Conservation (phyloP, 2,888 invertebrate genomes). For the Brenthis ino region DNA sequence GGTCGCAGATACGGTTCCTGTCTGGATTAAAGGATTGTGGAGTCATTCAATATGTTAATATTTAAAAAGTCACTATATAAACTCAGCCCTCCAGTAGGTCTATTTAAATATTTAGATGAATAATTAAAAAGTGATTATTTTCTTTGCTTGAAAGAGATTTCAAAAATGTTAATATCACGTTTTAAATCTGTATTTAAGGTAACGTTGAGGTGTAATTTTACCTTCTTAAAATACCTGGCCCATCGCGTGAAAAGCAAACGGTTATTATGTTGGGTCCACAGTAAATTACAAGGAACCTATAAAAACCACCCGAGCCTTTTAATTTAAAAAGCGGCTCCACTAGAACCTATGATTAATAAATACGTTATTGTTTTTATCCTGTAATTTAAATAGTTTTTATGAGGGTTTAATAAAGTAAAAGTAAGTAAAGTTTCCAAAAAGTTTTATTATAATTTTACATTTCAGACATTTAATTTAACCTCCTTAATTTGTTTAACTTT, state of each 20-base stretch:
- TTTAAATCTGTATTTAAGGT: constrained; percentile 6
- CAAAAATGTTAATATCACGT: background rate
- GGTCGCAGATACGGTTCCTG: too few species aligned
- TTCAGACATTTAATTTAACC: too few species aligned
- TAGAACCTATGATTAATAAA: constrained; percentile 20
- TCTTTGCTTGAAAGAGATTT: background rate
- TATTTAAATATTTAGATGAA: too few species aligned
- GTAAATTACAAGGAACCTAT: constrained; percentile 22
- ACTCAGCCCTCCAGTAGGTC: too few species aligned
- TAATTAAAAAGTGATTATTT: too few species aligned
- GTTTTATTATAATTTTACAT: too few species aligned
- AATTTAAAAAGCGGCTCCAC: constrained; percentile 23
- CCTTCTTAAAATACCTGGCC: constrained; percentile 6
- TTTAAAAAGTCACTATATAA: too few species aligned
- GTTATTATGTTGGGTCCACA: constrained; percentile 24
- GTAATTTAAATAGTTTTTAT: background rate
- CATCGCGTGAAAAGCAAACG: constrained; percentile 19
- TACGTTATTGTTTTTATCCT: background rate
- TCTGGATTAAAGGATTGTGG: too few species aligned
- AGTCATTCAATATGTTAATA: too few species aligned
- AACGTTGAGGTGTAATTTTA: constrained; percentile 10
- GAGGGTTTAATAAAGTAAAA: background rate
- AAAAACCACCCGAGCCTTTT: constrained; percentile 30
- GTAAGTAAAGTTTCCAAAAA: too few species aligned
- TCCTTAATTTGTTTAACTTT: too few species aligned